Conservation (phyloP, 2,113 vertebrate species). For the Coryphaenoides rupestris region DNA sequence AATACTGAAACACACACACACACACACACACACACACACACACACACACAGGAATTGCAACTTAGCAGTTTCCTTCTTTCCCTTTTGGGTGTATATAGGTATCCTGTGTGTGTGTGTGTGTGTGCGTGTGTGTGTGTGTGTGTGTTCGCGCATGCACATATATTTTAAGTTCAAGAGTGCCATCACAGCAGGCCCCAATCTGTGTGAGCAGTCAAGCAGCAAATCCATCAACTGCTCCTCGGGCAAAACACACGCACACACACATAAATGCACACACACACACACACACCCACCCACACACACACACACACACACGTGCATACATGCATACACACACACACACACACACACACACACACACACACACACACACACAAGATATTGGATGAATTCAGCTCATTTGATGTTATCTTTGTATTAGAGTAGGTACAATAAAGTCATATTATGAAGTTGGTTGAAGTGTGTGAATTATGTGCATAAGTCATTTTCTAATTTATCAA, state of each 20-base stretch:
- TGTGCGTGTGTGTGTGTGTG: constrained; percentile 27
- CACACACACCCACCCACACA: neutral
- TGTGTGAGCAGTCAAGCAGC: constrained; percentile 69
- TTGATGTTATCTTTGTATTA: neutral
- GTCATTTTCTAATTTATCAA: too few species aligned
- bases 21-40: neutral
- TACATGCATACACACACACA: neutral
- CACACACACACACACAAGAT: constrained; percentile 2
- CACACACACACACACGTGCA: constrained; percentile 2
- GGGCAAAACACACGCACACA: constrained; percentile 39
- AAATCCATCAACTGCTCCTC: constrained; percentile 70
- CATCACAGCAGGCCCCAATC: constrained; percentile 69
- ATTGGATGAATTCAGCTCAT: neutral
- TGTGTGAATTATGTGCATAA: too few species aligned
- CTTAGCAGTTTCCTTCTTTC: constrained; percentile 35
- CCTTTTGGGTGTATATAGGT: neutral
- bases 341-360: neutral
- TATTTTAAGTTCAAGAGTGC: constrained; percentile 62
- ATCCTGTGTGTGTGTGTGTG: constrained; percentile 18
- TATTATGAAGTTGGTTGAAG: neutral
- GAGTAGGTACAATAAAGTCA: neutral
- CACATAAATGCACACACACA: constrained; percentile 13
- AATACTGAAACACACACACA: neutral
- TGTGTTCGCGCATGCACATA: constrained; percentile 7
- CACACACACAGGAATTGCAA: constrained; percentile 28